Percentiles rank a stretch among this genome's conserved stretches.
Evolutionary conservation across 2,888 invertebrate species (phyloP).

Genomic region (Trisateles emortualis): DNA sequence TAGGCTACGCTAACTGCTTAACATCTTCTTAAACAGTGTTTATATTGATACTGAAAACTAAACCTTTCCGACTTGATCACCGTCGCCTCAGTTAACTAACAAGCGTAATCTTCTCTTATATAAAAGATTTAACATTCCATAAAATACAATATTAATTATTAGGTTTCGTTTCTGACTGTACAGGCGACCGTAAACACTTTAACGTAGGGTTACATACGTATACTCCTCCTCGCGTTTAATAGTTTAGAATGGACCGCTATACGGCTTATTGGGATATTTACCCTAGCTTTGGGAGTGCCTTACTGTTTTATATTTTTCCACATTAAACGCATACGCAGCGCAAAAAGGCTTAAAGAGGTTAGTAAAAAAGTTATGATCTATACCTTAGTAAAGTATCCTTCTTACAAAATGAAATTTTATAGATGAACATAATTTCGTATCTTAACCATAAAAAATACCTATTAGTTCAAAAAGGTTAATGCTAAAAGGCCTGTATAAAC

Average conservation of each 20-base stretch:
- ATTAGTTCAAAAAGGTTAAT: constrained; percentile 1
- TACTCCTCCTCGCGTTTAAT: constrained; percentile 29
- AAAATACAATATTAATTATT: neutral
- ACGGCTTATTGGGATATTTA: constrained; percentile 44
- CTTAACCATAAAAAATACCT: neutral
- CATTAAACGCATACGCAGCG: constrained; percentile 35
- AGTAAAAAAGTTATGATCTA: constrained; percentile 41
- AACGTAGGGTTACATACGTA: constrained; percentile 42
- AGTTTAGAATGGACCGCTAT: constrained; percentile 44
- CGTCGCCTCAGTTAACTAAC: no score
- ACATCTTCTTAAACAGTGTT: no score
- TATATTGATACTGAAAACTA: no score
- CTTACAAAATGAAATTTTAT: constrained; percentile 7
- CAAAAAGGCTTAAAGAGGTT: constrained; percentile 27
- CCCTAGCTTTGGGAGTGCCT: constrained; percentile 28
- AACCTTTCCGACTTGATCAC: no score
- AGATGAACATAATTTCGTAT: constrained; percentile 1
- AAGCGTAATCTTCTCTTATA: no score
- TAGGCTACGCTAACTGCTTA: no score
- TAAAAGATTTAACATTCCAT: no score
- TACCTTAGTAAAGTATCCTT: neutral
- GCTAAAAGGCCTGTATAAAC: neutral
- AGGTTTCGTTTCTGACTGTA: constrained; percentile 26
- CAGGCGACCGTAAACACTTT: constrained; percentile 52
- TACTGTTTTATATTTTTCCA: constrained; percentile 42